Evolutionary conservation across 2,113 vertebrate genomes (phyloP).

Genomic region (Toxostoma redivivum): DNA sequence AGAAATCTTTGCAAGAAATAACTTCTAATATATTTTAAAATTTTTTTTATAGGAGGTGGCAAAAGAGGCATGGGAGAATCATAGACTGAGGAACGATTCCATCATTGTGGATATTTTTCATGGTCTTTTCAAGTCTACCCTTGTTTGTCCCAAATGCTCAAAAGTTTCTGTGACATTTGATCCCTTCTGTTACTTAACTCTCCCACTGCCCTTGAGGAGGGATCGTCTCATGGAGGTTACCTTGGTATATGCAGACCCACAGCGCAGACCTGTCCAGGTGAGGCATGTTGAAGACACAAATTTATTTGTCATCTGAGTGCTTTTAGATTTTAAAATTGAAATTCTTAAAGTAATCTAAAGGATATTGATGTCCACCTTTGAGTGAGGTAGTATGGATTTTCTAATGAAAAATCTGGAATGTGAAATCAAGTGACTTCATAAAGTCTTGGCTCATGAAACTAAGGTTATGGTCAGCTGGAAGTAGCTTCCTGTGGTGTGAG

Average conservation of each 20-base stretch:
- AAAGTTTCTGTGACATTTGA: constrained; percentile 99
- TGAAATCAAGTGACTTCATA: background rate
- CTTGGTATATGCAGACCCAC: constrained; percentile 85
- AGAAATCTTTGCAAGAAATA: background rate
- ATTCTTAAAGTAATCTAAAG: background rate
- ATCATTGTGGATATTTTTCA: constrained; percentile 99
- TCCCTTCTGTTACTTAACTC: constrained; percentile 97
- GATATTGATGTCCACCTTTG: background rate
- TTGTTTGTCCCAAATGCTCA: constrained; percentile 94
- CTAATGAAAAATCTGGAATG: background rate
- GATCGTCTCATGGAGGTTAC: constrained; percentile 93
- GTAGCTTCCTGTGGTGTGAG: background rate
- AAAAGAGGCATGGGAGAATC: constrained; percentile 97
- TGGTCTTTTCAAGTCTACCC: constrained; percentile 96
- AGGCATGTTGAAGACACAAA: background rate
- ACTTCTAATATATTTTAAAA: background rate
- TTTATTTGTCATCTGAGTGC: background rate
- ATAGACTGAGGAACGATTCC: constrained; percentile 96
- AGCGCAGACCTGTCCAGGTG: constrained; percentile 88
- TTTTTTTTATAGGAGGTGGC: constrained; percentile 85
- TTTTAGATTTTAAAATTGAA: background rate
- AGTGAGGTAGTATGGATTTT: background rate
- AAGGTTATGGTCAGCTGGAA: background rate
- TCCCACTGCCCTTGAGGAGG: constrained; percentile 94
- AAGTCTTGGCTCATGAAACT: background rate